Conservation (phyloP, 1,140 invertebrate genomes). For the Lepidurus packardi region DNA sequence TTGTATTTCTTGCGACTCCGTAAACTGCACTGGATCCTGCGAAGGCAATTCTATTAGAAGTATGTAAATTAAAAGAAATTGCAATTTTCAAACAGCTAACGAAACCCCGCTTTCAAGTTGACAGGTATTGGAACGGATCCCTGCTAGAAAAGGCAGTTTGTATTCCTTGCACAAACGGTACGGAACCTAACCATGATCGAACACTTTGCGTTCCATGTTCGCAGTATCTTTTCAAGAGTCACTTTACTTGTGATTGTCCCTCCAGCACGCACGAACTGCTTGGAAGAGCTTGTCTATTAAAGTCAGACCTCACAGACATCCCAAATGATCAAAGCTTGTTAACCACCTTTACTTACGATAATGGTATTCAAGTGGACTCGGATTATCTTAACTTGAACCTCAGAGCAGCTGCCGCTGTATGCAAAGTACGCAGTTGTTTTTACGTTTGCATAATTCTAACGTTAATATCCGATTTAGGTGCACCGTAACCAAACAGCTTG, state of each 20-base stretch:
- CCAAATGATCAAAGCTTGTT: constrained; percentile 41
- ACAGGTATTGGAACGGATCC: constrained; percentile 45
- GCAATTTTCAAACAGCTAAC: not conserved
- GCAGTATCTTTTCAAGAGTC: not conserved
- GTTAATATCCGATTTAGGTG: constrained; percentile 40
- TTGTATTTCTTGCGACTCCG: not conserved
- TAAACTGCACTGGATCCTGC: not conserved
- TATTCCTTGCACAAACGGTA: constrained; percentile 46
- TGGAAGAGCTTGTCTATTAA: not conserved
- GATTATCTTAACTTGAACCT: constrained; percentile 40
- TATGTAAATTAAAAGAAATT: not conserved
- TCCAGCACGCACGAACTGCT: not conserved
- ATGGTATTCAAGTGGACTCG: constrained; percentile 32
- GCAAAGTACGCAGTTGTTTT: not conserved
- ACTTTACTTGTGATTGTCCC: not conserved
- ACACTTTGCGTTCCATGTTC: constrained; percentile 11
- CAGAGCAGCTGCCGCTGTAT: constrained; percentile 40
- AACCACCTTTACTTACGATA: constrained; percentile 45
- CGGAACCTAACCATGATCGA: constrained; percentile 44
- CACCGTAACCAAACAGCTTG: constrained; percentile 53
- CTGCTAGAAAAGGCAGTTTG: constrained; percentile 44
- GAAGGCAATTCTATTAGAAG: not conserved
- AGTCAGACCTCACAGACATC: constrained; percentile 38
- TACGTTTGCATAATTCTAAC: not conserved
- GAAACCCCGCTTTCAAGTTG: constrained; percentile 41